These are phyloP conservation scores for Mesocentrotus franciscanus DNA, from an alignment of 53 echinoderm and acorn worm genomes.

Conservation along the genomic window DNA sequence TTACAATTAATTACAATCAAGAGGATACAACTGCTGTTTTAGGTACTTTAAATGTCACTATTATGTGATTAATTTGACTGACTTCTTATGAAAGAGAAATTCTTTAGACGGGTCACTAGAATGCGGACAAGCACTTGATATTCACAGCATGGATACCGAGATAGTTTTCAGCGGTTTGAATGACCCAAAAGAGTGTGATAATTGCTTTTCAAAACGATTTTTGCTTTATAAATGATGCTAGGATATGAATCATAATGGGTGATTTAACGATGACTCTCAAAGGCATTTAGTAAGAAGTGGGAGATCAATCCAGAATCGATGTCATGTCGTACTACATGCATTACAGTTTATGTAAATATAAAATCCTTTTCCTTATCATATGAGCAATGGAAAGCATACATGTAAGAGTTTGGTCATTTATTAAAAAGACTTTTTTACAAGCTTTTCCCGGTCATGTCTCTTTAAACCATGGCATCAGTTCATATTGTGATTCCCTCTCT, in stretches of 20 bases:
- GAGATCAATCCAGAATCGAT: background rate
- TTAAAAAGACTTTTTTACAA: background rate
- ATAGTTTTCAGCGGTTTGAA: background rate
- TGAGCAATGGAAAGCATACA: background rate
- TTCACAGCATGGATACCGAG: background rate
- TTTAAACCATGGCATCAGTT: background rate
- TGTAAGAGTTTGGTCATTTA: background rate
- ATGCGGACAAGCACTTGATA: background rate
- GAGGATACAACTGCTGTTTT: background rate
- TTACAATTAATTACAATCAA: slow-evolving; percentile 18
- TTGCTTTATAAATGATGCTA: background rate
- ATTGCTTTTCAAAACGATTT: slow-evolving; percentile 39
- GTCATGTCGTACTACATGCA: background rate
- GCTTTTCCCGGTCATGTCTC: background rate
- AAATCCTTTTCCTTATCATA: background rate
- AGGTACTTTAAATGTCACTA: background rate
- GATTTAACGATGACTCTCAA: background rate
- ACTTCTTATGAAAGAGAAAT: slow-evolving; percentile 10
- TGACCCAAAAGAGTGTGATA: background rate
- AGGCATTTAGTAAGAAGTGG: background rate
- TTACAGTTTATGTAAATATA: background rate
- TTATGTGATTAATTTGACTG: slow-evolving; percentile 29
- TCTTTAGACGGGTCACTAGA: background rate
- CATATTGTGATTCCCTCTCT: background rate
- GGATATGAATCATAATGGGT: background rate